Evolutionary conservation across 2,113 vertebrate species (phyloP), one percentile per base, ranked within the genome.

Genomic region (Podilymbus podiceps): DNA sequence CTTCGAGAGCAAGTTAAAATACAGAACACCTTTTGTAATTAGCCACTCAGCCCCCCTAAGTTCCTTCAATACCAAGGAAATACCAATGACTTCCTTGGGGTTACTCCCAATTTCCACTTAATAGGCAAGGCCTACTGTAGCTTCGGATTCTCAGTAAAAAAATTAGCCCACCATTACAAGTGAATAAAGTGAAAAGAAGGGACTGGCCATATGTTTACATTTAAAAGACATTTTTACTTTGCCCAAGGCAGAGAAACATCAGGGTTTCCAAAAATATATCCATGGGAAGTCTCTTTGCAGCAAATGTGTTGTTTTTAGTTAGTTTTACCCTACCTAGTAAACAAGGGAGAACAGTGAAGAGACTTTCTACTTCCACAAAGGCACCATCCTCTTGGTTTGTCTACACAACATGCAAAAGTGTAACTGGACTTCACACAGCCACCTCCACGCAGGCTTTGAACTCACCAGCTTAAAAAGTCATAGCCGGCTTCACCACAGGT

Each of bases 161-260:
- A 86, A 38, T 15, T 12, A 67, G 38, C 12, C 52, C 56, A 47
- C 28, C 83, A 38, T 12, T 44, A 72, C 12, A 72, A 62, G 38
- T 76, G 27, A 79, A 89, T 46, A 28, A 83, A 75, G 33, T 50
- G 11, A 67, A 52, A 38, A 89, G 17, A 71, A 4, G 12, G 13
- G 5, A 56, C 19, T 31, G 42, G 14, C 5, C 1, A 1, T 38
- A 47, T 15, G 6, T 40, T 85, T 78, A 63, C n/a, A 83, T 27
- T 87, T 88, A 44, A 84, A 94, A 87, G 31, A 38, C 18, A 58
- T 84, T 81, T 88, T 74, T 62, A 47, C 46, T 66, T 75, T 79
- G 38, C 35, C 68, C 25, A 40, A 89, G 52, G 60, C 59, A 91
- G 33, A 73, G 56, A 68, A 89, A 49, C 19, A 71, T 42, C 28